A percentile compares a stretch with the other conserved stretches of the same genome.
phyloP scores from a whole-genome alignment of 2,797 vertebrate genomes.

The Molossus molossus region DNA sequence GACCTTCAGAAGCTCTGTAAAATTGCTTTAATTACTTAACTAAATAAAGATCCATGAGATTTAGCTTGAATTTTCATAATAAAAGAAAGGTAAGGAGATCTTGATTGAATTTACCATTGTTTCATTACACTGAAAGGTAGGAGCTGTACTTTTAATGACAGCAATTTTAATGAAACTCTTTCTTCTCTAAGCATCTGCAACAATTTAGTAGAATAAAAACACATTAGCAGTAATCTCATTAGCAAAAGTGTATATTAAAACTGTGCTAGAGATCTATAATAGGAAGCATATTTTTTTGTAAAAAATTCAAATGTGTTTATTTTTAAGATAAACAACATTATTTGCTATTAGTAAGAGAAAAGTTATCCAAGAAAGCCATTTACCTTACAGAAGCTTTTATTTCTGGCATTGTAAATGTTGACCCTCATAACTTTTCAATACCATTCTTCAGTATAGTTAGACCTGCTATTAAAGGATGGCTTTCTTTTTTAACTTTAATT shows the following conservation, averaged over 20 bases:
- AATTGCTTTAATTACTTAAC: constrained; percentile 21
- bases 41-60: neutral
- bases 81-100: constrained; percentile 35
- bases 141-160: neutral
- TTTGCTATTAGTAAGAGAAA: constrained; percentile 43
- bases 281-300: neutral
- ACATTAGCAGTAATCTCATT: constrained; percentile 55
- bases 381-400: constrained; percentile 17
- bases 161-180: constrained; percentile 58
- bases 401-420: constrained; percentile 36
- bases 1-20: neutral
- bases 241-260: constrained; percentile 58
- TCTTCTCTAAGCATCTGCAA: constrained; percentile 57
- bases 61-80: constrained; percentile 53
- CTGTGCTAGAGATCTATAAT: constrained; percentile 30
- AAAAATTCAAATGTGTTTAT: constrained; percentile 46
- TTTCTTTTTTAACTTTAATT: neutral
- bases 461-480: neutral
- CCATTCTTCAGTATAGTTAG: neutral
- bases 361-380: constrained; percentile 64
- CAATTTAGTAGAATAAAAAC: constrained; percentile 58
- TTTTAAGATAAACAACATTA: constrained; percentile 15
- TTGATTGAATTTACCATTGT: constrained; percentile 38
- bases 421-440: constrained; percentile 18
- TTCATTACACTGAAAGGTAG: constrained; percentile 60